Conservation (phyloP, 2,797 vertebrate genomes). For the Scarus forsteni region DNA sequence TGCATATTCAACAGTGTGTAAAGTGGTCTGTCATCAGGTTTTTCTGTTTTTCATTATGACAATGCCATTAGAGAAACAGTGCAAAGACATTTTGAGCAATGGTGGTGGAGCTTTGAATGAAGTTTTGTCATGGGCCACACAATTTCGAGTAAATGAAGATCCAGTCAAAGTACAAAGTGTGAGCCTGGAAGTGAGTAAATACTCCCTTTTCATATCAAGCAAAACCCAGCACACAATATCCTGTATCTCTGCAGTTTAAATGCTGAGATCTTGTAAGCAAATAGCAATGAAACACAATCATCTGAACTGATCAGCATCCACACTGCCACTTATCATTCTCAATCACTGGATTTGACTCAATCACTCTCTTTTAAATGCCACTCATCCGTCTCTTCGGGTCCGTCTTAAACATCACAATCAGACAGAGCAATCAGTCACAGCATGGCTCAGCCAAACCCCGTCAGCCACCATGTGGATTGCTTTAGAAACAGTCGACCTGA, state of each 20-base stretch:
- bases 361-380: constrained; percentile 8
- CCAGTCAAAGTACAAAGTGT: no score
- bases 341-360: constrained; percentile 49
- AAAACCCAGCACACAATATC: no score
- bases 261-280: not conserved
- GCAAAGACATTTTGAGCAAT: no score
- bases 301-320: constrained; percentile 16
- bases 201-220: no score
- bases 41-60: no score
- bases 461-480: constrained; percentile 62
- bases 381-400: constrained; percentile 10
- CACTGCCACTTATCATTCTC: constrained; percentile 29
- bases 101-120: no score
- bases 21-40: no score
- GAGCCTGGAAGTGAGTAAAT: no score
- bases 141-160: no score
- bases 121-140: no score
- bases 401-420: constrained; percentile 33
- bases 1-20: no score
- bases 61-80: no score
- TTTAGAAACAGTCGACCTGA: constrained; percentile 53
- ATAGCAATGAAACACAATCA: constrained; percentile 1
- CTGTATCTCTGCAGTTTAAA: not conserved
- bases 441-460: constrained; percentile 34
- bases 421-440: constrained; percentile 57